A percentile compares a stretch with the other conserved stretches of the same genome.
phyloP scores from a whole-genome alignment of 1,140 invertebrate genomes.

The Stegodyphus mimosarum region DNA sequence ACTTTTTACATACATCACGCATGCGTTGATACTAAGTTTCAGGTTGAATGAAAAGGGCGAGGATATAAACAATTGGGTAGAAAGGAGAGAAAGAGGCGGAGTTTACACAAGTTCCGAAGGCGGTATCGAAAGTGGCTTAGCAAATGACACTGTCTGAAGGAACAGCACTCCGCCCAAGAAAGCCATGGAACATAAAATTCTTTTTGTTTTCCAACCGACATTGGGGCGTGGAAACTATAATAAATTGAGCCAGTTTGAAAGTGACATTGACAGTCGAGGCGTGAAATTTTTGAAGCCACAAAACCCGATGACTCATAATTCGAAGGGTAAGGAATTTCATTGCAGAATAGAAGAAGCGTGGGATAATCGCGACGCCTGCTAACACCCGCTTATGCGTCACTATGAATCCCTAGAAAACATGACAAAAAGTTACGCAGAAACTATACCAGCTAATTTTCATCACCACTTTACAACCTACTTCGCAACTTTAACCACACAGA shows the following conservation, averaged over 20 bases:
- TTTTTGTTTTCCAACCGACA: neutral
- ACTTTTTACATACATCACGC: neutral
- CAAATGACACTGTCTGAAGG: constrained; percentile 44
- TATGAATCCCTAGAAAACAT: too few relatives aligned
- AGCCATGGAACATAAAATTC: neutral
- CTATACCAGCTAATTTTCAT: too few relatives aligned
- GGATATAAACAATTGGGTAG: constrained; percentile 52
- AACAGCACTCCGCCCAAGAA: constrained; percentile 27
- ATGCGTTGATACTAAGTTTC: constrained; percentile 55
- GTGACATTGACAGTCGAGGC: constrained; percentile 40
- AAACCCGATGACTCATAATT: constrained; percentile 9
- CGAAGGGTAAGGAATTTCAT: neutral
- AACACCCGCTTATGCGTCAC: too few relatives aligned
- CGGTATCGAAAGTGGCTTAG: constrained; percentile 28
- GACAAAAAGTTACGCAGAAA: too few relatives aligned
- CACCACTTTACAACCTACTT: too few relatives aligned
- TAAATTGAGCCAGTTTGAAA: constrained; percentile 19
- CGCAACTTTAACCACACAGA: too few relatives aligned
- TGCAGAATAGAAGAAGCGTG: constrained; percentile 9
- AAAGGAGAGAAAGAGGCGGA: constrained; percentile 53
- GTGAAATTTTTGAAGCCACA: constrained; percentile 36
- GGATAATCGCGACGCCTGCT: neutral
- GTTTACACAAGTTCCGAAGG: constrained; percentile 46
- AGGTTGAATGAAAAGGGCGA: constrained; percentile 30
- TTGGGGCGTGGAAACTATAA: constrained; percentile 1